phyloP scores from a whole-genome alignment of 2,797 vertebrate species.

The Muscicapa comitata region DNA sequence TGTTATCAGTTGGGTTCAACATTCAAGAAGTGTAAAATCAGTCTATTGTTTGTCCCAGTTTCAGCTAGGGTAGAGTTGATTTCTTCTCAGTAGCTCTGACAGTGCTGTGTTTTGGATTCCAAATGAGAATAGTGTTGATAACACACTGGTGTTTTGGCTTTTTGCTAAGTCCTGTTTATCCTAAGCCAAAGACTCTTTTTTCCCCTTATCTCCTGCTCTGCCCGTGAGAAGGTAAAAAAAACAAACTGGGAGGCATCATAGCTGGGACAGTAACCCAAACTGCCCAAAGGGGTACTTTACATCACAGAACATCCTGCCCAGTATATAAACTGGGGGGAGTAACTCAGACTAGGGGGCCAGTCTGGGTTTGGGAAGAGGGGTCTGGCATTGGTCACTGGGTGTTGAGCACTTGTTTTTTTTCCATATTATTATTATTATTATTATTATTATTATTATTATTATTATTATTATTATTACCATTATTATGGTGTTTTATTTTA shows the following conservation, averaged over 20 bases:
- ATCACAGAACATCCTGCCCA: neutral
- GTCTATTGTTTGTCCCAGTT: neutral
- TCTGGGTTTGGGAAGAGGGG: neutral
- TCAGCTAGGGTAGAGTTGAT: neutral
- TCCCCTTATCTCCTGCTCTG: accelerated
- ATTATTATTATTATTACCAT: neutral
- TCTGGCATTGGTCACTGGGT: neutral
- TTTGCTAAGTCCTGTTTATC: neutral
- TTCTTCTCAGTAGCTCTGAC: neutral
- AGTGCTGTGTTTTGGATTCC: neutral
- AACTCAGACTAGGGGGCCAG: neutral
- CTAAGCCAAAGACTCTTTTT: neutral
- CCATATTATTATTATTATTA: neutral
- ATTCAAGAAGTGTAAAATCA: neutral
- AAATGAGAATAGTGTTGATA: neutral
- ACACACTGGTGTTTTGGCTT: neutral
- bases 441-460: neutral
- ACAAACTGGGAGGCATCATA: neutral
- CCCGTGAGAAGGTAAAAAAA: neutral
- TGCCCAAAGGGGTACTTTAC: no score
- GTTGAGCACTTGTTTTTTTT: neutral
- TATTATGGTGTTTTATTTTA: neutral
- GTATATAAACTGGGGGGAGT: neutral
- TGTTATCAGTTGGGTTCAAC: neutral
- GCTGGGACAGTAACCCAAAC: neutral